Conservation (phyloP, 2,113 vertebrate species). For the Cyrtonyx montezumae region DNA sequence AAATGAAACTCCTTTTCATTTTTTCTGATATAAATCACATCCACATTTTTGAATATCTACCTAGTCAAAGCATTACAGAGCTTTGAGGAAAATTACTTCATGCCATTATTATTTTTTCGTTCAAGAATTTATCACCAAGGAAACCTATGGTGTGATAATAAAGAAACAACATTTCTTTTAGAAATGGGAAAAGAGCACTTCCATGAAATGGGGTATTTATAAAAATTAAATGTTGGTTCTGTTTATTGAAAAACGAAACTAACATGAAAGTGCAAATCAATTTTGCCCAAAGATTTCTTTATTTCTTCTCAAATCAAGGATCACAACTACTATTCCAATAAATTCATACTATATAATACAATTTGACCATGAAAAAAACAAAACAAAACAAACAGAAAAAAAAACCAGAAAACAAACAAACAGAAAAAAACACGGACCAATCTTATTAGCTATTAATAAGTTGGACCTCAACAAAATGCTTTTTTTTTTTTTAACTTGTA, state of each 20-base stretch:
- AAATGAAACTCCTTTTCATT: not conserved
- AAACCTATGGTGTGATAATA: not conserved
- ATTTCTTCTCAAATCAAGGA: not conserved
- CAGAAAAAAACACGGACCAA: too few relatives aligned
- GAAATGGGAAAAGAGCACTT: not conserved
- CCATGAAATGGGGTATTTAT: not conserved
- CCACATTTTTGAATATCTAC: not conserved
- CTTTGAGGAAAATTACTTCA: not conserved
- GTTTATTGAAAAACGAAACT: not conserved
- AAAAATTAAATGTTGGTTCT: not conserved
- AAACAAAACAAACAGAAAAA: too few relatives aligned
- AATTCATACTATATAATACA: not conserved
- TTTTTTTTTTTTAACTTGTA: not conserved
- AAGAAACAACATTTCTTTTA: not conserved
- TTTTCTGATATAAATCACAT: not conserved
- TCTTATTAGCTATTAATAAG: not conserved
- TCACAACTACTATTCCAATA: not conserved
- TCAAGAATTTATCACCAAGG: not conserved
- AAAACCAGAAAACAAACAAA: too few relatives aligned
- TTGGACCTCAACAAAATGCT: fast-evolving
- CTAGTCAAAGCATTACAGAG: not conserved
- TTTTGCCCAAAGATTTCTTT: not conserved
- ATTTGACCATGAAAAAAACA: not conserved
- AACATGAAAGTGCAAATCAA: fast-evolving
- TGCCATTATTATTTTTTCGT: not conserved